Base-by-base conservation (phyloP, 1,140 invertebrate genomes). In the Drosophila bocqueti region DNA sequence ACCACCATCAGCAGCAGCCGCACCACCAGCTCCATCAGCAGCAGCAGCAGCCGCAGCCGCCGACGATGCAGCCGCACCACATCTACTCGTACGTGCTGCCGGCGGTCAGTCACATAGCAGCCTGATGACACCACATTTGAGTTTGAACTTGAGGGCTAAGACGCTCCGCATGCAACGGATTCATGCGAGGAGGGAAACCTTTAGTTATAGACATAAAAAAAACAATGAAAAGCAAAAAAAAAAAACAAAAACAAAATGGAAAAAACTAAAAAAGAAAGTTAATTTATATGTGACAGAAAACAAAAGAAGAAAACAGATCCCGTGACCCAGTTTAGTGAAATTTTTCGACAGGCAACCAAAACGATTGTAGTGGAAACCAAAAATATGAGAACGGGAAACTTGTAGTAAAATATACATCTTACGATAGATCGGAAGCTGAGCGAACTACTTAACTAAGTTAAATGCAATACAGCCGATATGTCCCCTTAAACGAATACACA, bases 1-100 rank as follows among this genome's bases (percentile, higher is more conserved):
- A 73, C 57, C 54, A 57, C 54, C 54, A 57, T n/a, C 54, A 57
- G 85, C 79, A 69, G 40, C 50, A 21, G n/a, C 72, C 49, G 13
- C 79, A 59, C 52, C 83, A 62, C 58, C 65, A 47, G 62, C 29
- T 69, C 43, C 77, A 79, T 21, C 79, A 77, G 16, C 78, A 79
- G 6, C 78, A 77, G 8, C 85, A 75, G 15, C 81, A 69, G 47
- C 79, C 68, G 16, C 81, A 76, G 16, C 80, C 81, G 16, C 82
- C 54, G 49, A 72, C 47, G 61, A 75, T 62, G 46, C 77, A 77
- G 47, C 79, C 79, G 18, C 81, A 81, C 13, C 85, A 89, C 65
- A 79, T 92, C 60, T 92, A 92, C 57, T 92, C 91, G 54, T 92
- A 92, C 69, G 81, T 92, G 63, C 65, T 92, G 79, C 91, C 91